These are phyloP conservation scores for Engraulis encrasicolus DNA, from an alignment of 2,113 vertebrate genomes.

Conservation along the genomic window DNA sequence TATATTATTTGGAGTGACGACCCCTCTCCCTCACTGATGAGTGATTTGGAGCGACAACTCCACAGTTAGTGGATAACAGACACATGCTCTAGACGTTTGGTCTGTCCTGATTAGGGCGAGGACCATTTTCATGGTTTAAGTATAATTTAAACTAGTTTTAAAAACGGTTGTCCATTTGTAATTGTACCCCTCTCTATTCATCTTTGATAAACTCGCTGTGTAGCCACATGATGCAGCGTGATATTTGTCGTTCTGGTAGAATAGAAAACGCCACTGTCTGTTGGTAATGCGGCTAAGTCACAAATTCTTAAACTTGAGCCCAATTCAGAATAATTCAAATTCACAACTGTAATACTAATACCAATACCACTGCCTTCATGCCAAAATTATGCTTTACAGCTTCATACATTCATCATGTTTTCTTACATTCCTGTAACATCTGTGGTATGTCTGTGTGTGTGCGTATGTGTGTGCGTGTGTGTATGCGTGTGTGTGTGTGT, in stretches of 20 bases:
- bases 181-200: background rate
- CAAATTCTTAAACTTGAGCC: background rate
- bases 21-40: no score
- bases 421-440: constrained; percentile 18
- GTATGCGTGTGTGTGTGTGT: background rate
- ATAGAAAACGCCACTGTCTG: background rate
- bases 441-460: constrained; percentile 35
- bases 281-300: background rate
- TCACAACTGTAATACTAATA: background rate
- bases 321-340: background rate
- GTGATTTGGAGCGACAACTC: no score
- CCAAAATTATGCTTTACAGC: constrained; percentile 26
- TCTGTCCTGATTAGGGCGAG: background rate
- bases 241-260: background rate
- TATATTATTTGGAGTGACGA: no score
- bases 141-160: background rate
- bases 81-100: background rate
- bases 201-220: background rate
- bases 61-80: no score
- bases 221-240: background rate
- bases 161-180: background rate
- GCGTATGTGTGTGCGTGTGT: background rate
- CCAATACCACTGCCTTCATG: background rate
- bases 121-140: background rate
- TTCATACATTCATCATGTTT: constrained; percentile 28